Base-by-base conservation (phyloP, 2,888 invertebrate genomes). In the Drosophila sordidula region DNA sequence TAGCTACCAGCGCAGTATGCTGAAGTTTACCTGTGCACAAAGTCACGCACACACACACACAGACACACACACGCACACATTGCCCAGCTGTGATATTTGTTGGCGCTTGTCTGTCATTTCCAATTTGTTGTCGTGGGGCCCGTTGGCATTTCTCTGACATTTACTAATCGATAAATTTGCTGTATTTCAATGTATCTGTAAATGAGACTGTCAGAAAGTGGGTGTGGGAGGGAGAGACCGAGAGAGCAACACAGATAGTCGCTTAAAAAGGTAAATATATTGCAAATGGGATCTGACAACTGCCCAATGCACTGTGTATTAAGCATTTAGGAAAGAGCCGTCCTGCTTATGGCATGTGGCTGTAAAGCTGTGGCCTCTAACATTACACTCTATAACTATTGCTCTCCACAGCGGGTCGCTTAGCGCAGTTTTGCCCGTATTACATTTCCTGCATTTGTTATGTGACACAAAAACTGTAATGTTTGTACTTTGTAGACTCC, bases 41-140 rank as follows among this genome's bases (percentile, higher is more conserved):
- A 46, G 14, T 52, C 45, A 36, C 39, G 51, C 44, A 39, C 14
- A 68, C 47, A 36, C 44, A 46, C 26, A 45, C 26, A 25, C 1
- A 34, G 32, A 32, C 16, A 63, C 52, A 55, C 32, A 29, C 32
- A 32, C 14, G 45, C 9, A 55, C 50, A 42, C 50, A 56, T 45
- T 32, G 25, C n/a, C 51, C 55, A 67, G 66, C 56, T 76, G 72
- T 83, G 81, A 81, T 75, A 85, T 73, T 78, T 73, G 82, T 81
- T 70, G 73, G 61, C 87, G 85, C 70, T 84, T 87, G 82, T 84
- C 82, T 81, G 82, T 82, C 82, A 87, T 63, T 81, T 85, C 82
- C 72, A 87, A 87, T 87, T 82, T 81, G 79, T 64, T 67, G 61
- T 64, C 67, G 32, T 66, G 29, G 29, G 66, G 36, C 44, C 54